phyloP scores from a whole-genome alignment of 2,113 vertebrate genomes.

The Engraulis encrasicolus region DNA sequence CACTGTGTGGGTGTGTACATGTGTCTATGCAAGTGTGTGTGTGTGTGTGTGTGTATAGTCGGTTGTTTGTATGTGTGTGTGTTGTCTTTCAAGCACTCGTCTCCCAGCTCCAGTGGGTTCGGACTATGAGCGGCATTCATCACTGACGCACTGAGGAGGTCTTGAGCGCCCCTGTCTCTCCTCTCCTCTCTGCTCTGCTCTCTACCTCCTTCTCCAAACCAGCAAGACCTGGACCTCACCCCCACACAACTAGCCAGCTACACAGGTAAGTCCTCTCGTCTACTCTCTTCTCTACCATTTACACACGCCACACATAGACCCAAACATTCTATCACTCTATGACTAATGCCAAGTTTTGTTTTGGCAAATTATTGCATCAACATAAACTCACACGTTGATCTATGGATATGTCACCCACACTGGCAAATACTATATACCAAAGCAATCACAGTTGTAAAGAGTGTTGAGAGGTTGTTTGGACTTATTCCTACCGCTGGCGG shows the following conservation, averaged over 20 bases:
- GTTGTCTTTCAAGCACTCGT: background rate
- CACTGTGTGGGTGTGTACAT: background rate
- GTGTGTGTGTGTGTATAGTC: background rate
- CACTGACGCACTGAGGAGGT: conserved; percentile 9
- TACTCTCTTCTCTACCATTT: background rate
- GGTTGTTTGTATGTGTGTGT: background rate
- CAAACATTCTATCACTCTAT: background rate
- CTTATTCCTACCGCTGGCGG: background rate
- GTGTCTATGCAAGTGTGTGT: background rate
- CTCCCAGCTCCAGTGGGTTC: background rate
- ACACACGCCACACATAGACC: background rate
- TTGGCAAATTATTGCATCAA: background rate
- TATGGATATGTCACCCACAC: background rate
- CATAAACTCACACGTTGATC: background rate
- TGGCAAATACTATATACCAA: background rate
- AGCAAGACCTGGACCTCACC: background rate
- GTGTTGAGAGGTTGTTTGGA: background rate
- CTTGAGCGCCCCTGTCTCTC: background rate
- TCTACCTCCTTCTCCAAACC: background rate
- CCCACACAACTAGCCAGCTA: background rate
- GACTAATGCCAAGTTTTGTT: background rate
- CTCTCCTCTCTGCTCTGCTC: too few relatives aligned
- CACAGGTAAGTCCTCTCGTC: conserved; percentile 18
- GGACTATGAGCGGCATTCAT: conserved; percentile 1
- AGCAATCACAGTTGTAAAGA: background rate